Conservation (phyloP, 2,797 vertebrate species). For the Buphagus erythrorhynchus region DNA sequence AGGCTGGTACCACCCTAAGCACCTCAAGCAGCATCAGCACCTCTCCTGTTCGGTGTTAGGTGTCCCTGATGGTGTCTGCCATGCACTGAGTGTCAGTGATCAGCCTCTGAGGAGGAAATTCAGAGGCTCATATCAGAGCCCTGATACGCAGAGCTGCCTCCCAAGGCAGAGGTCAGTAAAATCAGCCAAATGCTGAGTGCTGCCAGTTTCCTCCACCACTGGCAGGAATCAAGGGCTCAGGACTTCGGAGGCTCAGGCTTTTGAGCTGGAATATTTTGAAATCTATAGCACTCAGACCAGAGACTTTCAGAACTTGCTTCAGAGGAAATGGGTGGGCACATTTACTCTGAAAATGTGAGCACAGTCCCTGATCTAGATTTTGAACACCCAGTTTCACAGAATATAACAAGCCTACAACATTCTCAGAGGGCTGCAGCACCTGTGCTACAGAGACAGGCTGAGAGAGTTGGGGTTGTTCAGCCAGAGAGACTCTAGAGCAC, state of each 20-base stretch:
- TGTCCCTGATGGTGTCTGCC: not conserved
- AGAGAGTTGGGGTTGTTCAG: not conserved
- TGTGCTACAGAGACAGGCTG: not conserved
- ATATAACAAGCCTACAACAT: not conserved
- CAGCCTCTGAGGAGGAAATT: not conserved
- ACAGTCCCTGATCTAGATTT: not conserved
- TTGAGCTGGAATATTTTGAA: not conserved
- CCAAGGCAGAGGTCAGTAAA: not conserved
- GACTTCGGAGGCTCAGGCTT: not conserved
- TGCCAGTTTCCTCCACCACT: accelerated
- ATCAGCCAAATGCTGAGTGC: not conserved
- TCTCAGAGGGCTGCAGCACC: not conserved
- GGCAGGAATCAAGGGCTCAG: not conserved
- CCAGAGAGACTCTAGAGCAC: not conserved
- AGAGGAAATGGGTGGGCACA: not conserved
- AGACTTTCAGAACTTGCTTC: not conserved
- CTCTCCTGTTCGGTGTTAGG: not conserved
- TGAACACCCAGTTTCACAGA: not conserved
- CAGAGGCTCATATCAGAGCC: not conserved
- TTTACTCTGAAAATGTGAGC: not conserved
- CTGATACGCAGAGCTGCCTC: not conserved
- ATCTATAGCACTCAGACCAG: not conserved
- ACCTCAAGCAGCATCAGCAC: not conserved
- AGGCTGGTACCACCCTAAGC: not conserved
- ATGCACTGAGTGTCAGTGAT: not conserved